Conservation (phyloP, 1,140 invertebrate species). For the Potamilus streckersoni region DNA sequence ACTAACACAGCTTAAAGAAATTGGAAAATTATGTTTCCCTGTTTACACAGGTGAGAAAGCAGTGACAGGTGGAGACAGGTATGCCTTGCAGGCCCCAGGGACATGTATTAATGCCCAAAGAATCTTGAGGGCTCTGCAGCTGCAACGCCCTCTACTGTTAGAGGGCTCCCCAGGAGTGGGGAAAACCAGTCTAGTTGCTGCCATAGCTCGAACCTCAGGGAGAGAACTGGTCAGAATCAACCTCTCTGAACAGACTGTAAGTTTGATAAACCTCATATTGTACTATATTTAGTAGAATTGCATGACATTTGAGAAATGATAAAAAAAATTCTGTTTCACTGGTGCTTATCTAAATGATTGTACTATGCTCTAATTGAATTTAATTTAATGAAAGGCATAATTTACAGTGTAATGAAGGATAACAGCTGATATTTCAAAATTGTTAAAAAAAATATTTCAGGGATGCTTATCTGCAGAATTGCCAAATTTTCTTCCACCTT, state of each 20-base stretch:
- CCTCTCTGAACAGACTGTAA: constrained; percentile 97
- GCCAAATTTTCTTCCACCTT: too few relatives aligned
- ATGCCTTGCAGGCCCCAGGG: constrained; percentile 78
- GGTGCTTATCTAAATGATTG: too few relatives aligned
- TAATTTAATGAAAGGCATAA: too few relatives aligned
- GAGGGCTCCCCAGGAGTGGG: constrained; percentile 99
- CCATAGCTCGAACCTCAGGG: constrained; percentile 88
- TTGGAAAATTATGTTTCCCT: not conserved
- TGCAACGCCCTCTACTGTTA: constrained; percentile 87
- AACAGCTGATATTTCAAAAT: too few relatives aligned
- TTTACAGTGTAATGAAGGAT: too few relatives aligned
- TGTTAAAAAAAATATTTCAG: too few relatives aligned
- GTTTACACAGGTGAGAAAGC: not conserved
- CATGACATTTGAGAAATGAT: too few relatives aligned
- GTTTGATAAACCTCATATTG: constrained; percentile 45
- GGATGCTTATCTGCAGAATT: too few relatives aligned
- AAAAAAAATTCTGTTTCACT: too few relatives aligned
- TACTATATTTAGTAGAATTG: too few relatives aligned
- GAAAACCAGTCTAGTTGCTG: constrained; percentile 94
- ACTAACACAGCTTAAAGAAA: not conserved
- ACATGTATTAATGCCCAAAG: constrained; percentile 86
- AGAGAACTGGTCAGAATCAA: constrained; percentile 91
- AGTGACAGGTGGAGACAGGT: constrained; percentile 29
- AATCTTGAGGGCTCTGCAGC: constrained; percentile 87
- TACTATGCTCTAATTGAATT: too few relatives aligned